Evolutionary conservation across 2,113 vertebrate genomes (phyloP).

Genomic region (Peucedramus taeniatus): DNA sequence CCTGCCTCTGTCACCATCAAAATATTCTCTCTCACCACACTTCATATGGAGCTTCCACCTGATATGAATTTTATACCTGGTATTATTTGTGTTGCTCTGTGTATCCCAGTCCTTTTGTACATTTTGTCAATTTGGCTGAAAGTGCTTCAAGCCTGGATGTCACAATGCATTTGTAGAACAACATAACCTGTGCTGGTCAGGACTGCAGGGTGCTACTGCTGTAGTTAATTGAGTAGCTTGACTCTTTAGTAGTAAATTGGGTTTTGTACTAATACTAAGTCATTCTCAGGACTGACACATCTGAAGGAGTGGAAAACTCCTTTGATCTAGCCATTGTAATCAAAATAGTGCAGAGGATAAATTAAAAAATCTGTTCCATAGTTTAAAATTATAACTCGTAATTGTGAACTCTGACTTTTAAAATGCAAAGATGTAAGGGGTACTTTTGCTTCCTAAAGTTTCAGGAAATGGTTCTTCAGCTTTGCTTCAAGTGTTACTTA

Average conservation of each 20-base stretch:
- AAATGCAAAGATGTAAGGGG: background rate
- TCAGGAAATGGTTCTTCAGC: background rate
- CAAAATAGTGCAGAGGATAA: background rate
- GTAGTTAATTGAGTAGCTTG: background rate
- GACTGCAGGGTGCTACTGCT: background rate
- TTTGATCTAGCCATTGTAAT: background rate
- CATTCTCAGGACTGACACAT: background rate
- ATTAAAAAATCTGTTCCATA: background rate
- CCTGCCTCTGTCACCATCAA: background rate
- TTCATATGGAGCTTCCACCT: background rate
- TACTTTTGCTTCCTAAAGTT: background rate
- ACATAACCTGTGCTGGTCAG: background rate
- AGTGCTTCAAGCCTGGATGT: background rate
- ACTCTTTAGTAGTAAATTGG: background rate
- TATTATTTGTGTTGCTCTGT: background rate
- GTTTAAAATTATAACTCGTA: background rate
- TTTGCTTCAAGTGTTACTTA: slow-evolving; percentile 29
- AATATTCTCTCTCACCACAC: background rate
- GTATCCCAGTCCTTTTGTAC: background rate
- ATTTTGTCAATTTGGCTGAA: background rate
- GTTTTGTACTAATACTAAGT: background rate
- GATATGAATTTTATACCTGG: background rate
- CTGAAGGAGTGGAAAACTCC: background rate
- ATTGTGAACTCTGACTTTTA: background rate
- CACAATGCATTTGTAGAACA: background rate